Evolutionary conservation across 2,888 invertebrate species (phyloP), one percentile per base, ranked within the genome.

Genomic region (Caenorhabditis sp.): DNA sequence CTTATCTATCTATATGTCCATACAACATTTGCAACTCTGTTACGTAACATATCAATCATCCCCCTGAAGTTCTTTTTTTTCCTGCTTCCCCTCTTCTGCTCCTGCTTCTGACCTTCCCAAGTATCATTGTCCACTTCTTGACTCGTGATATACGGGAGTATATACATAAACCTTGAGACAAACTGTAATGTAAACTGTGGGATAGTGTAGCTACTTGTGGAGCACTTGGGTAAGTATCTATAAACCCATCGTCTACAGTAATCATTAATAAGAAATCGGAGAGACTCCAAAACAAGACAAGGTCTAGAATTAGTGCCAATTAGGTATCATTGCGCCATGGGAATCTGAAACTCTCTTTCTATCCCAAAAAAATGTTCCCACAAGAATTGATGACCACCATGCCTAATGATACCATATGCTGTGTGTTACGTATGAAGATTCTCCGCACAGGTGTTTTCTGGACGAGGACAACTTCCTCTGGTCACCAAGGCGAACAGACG

Each of bases 281-380:
- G 24, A 54, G 14, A 19, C 41, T 12, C 26, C 54, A 26, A 54
- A 54, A 54, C 26, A 54, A 14, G 14, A 19, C 19, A 2, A 12
- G 47, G 19, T 47, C 72, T 35, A 16, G 64, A 68, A 75, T 75
- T 75, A 75, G 59, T 59, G 14, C 10, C 69, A 77, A 77, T 77
- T 77, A 77, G n/a, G 77, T 58, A 63, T 70, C 59, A 47, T 77
- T 77, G 70, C 77, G 77, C 70, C 77, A 77, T 76, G 69, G 26
- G 54, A 76, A 76, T 76, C 76, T 76, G 76, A 76, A 76, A 76
- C 64, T 35, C 28, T 28, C 35, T 0, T 26, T 63, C 14, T 19
- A 16, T 47, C 16, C 10, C 16, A 49, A 19, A n/a, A n/a, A n/a
- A 24, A 38, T 41, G 2, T 41, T 58, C 35, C 35, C 58, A 31